Conservation (phyloP, 2,797 vertebrate genomes). For the Varecia variegata region DNA sequence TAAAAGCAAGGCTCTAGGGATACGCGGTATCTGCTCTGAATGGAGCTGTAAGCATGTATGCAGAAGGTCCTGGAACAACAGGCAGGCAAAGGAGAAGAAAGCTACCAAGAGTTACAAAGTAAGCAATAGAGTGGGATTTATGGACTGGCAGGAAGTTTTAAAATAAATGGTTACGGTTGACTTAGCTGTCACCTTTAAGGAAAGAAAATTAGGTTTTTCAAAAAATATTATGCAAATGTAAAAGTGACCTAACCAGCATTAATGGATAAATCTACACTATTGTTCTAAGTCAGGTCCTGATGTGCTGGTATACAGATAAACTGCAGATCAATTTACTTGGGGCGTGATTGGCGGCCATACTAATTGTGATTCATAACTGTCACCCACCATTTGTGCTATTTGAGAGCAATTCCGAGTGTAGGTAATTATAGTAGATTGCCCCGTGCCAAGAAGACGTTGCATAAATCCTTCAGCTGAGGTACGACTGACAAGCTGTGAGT, state of each 20-base stretch:
- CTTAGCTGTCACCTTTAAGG: conserved; percentile 46
- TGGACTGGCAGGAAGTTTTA: neutral
- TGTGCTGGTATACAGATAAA: conserved; percentile 19
- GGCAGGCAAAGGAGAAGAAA: neutral
- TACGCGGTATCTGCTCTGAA: neutral
- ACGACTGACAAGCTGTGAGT: conserved; percentile 77
- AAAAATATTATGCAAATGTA: neutral
- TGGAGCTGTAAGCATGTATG: neutral
- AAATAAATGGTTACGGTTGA: conserved; percentile 48
- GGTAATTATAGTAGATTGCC: conserved; percentile 80
- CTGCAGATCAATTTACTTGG: conserved; percentile 48
- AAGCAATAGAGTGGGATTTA: neutral
- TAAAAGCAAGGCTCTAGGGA: neutral
- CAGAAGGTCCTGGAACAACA: neutral
- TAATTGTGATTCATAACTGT: conserved; percentile 82
- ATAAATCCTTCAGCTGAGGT: conserved; percentile 81
- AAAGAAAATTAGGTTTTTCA: conserved; percentile 2
- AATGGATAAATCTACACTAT: conserved; percentile 37
- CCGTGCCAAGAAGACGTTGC: conserved; percentile 70
- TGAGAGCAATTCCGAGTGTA: conserved; percentile 69
- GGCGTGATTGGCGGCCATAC: conserved; percentile 39
- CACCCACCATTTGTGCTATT: conserved; percentile 71
- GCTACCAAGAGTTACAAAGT: neutral
- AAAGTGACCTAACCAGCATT: neutral
- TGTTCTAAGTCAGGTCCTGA: conserved; percentile 24